These are phyloP conservation scores for Agapornis canus DNA, from an alignment of 2,797 vertebrate species.

Conservation along the genomic window DNA sequence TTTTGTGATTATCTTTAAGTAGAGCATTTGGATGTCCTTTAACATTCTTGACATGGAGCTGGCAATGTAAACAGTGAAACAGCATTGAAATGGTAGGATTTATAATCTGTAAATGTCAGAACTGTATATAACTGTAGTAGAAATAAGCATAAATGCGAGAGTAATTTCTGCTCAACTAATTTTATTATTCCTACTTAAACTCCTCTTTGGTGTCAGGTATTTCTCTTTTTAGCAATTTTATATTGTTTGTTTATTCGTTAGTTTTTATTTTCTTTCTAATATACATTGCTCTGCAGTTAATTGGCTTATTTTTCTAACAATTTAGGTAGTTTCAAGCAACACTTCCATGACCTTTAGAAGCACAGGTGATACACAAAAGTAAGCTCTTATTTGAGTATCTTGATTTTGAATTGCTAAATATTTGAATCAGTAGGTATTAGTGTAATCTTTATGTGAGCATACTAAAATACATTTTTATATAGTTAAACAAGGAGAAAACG, in stretches of 20 bases:
- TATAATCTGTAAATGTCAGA: background rate
- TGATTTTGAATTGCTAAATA: background rate
- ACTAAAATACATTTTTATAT: background rate
- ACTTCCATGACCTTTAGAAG: background rate
- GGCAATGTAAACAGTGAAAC: background rate
- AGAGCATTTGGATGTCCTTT: background rate
- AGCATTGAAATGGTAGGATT: background rate
- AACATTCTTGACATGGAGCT: background rate
- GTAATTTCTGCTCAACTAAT: background rate
- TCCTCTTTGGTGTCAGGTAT: background rate
- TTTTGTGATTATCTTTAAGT: background rate
- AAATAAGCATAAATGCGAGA: background rate
- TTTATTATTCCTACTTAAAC: background rate
- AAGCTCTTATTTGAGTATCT: background rate
- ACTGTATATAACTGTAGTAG: background rate
- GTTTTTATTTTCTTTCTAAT: background rate
- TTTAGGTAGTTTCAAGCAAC: background rate
- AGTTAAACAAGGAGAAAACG: background rate
- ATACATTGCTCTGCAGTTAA: background rate
- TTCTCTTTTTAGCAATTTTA: background rate
- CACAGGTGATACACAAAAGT: background rate
- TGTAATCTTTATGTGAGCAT: background rate
- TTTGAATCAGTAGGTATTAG: background rate
- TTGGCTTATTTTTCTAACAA: background rate
- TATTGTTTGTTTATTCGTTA: background rate